Evolutionary conservation across 2,113 vertebrate species (phyloP).

Genomic region (Pontoporia blainvillei): DNA sequence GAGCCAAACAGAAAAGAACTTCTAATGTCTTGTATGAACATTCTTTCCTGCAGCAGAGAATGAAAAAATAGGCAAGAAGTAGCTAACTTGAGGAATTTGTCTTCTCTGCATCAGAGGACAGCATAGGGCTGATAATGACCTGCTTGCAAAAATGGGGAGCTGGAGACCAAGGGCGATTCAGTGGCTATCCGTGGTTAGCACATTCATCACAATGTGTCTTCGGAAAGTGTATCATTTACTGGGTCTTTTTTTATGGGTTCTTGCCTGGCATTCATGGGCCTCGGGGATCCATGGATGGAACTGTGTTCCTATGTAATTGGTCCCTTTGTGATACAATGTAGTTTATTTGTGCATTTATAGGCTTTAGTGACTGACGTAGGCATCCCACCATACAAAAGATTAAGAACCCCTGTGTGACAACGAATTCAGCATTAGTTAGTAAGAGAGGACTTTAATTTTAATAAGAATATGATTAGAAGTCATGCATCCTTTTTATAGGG

Average conservation of each 20-base stretch:
- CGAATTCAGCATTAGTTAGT: background rate
- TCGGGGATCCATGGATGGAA: background rate
- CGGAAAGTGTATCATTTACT: background rate
- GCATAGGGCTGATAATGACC: background rate
- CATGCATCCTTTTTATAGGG: background rate
- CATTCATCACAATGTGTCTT: background rate
- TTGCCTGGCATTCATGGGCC: background rate
- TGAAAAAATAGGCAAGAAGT: background rate
- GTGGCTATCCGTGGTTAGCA: background rate
- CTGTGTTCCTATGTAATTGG: background rate
- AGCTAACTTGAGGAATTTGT: background rate
- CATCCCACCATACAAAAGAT: background rate
- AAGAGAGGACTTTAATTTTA: background rate
- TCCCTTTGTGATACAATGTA: background rate
- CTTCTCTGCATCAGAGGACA: background rate
- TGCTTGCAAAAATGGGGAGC: background rate
- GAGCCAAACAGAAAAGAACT: background rate
- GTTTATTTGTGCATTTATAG: background rate
- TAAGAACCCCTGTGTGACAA: background rate
- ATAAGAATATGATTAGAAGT: background rate
- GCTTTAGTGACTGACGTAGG: background rate
- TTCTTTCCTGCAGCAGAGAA: background rate
- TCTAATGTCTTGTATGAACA: background rate
- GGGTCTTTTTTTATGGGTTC: background rate
- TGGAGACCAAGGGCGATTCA: background rate